Base-by-base conservation (phyloP, 2,113 vertebrate species). In the Toxostoma redivivum region DNA sequence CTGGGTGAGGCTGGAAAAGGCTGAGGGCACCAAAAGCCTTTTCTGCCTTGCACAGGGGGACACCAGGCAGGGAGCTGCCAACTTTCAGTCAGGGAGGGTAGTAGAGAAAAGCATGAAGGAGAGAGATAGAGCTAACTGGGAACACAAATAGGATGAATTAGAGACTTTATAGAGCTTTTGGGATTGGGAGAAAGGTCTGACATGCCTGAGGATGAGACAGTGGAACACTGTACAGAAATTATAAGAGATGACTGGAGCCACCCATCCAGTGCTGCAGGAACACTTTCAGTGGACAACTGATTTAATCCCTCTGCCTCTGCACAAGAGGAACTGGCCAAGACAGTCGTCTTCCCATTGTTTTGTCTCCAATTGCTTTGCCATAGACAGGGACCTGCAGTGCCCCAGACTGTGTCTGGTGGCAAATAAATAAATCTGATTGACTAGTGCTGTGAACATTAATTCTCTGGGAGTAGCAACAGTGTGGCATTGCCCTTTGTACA, bases 381-480 rank as follows among this genome's bases (percentile, higher is more conserved):
- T 33, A 84, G 92, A 60, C 79, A 48, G 67, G 72, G 88, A 83
- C 69, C 94, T 93, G 57, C 51, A 51, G 35, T 72, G 76, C 77
- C 90, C 86, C 57, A 93, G 85, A 92, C 80, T 74, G 24, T 38
- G 71, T 69, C 82, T 88, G 65, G 51, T 88, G 82, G 88, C 91
- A 96, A 95, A 88, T 94, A 90, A 96, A 92, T 95, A 94, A 90
- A 90, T 92, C 76, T 92, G 93, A 88, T 81, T 86, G 96, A 96
- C 67, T 71, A 56, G 44, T 3, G 0, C 76, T 35, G 31, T n/a
- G 72, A 47, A 47, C 71, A 77, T 86, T 93, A 93, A 93, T 90
- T 92, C 60, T 92, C 76, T 84, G 90, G 67, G 80, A 90, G 90
- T 35, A 88, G 51, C 71, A 56, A 13, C 25, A 71, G 44, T 14